Evolutionary conservation across 2,797 vertebrate genomes (phyloP), one percentile per base, ranked within the genome.

Genomic region (Glyptemys insculpta): DNA sequence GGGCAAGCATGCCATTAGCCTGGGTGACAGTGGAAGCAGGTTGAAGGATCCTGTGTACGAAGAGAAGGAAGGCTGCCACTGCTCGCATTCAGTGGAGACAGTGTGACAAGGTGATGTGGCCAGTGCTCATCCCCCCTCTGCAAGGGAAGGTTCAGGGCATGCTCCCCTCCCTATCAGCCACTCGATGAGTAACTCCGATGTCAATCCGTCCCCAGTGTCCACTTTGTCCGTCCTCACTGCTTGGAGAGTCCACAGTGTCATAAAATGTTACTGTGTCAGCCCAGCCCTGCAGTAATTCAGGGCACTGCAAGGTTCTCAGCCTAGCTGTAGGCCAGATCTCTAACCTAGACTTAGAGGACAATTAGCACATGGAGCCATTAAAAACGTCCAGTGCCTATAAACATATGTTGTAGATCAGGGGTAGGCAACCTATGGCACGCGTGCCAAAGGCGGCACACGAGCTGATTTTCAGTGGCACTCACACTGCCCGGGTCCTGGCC

Each of bases 291-390:
- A 27, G 4, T 18, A 47, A 78, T 49, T 78, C 44, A 49, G 19
- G 65, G n/a, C 19, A 82, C 82, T 82, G 62, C 87, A 84, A 78
- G 84, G 88, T 27, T 47, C 84, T 72, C 1, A 29, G 85, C 91
- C 89, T 88, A 57, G 90, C 41, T 94, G 47, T 29, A 29, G 31
- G 53, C 84, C 96, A 95, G 97, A 83, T 90, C 92, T 86, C 81
- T 12, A 59, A 84, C 34, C 82, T 86, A 44, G 86, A 7, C 81
- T 44, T 10, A 79, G 47, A 74, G 78, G 85, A 37, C 16, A 53
- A 5, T 10, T 79, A 1, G 0, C 85, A 89, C 78, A 86, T 12
- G 80, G 86, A 53, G 86, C 88, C 0, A 0, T 72, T 49, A 44
- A 92, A 44, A 4, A 0, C 47, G 49, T 81, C 86, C 86, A 7